A percentile compares a stretch with the other conserved stretches of the same genome.
Conservation (phyloP, 64 coral and sea anemone genomes). For the Catalaphyllia jardinei region DNA sequence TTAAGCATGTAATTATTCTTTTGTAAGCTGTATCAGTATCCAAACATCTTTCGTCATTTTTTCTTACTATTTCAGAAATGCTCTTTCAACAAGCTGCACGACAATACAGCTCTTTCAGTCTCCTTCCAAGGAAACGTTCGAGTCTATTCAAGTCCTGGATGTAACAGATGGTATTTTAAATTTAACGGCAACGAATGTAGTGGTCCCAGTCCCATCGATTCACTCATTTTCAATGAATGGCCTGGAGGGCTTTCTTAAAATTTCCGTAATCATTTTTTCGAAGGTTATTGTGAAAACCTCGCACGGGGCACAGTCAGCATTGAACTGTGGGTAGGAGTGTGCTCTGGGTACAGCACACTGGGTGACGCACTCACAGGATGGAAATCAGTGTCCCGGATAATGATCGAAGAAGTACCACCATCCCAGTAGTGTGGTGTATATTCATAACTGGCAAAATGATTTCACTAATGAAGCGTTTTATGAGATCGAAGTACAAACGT, state of each 20-base stretch:
- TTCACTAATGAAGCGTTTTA: too few species aligned
- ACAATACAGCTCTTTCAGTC: slow-evolving; percentile 31
- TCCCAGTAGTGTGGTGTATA: too few species aligned
- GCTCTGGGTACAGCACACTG: too few species aligned
- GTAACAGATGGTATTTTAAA: slow-evolving; percentile 71
- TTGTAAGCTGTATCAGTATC: too few species aligned
- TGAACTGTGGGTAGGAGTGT: slow-evolving; percentile 43
- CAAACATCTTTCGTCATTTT: neutral
- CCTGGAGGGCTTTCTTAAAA: neutral
- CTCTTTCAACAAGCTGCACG: slow-evolving; percentile 1
- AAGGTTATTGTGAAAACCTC: slow-evolving; percentile 56
- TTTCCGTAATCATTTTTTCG: slow-evolving; percentile 4
- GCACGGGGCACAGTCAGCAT: neutral
- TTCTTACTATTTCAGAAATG: slow-evolving; percentile 7
- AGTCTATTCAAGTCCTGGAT: neutral
- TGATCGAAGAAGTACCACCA: too few species aligned
- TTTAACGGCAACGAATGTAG: slow-evolving; percentile 54
- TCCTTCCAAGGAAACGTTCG: slow-evolving; percentile 37
- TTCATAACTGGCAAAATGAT: too few species aligned
- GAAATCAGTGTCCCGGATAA: too few species aligned
- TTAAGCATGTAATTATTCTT: neutral
- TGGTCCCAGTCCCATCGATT: slow-evolving; percentile 43
- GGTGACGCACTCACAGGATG: too few species aligned
- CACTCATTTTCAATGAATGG: neutral
- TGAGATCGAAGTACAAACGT: too few species aligned